Percentiles rank a stretch among this genome's conserved stretches.
Conservation (phyloP, 2,797 vertebrate species). For the Enteromius thamalakanensis region DNA sequence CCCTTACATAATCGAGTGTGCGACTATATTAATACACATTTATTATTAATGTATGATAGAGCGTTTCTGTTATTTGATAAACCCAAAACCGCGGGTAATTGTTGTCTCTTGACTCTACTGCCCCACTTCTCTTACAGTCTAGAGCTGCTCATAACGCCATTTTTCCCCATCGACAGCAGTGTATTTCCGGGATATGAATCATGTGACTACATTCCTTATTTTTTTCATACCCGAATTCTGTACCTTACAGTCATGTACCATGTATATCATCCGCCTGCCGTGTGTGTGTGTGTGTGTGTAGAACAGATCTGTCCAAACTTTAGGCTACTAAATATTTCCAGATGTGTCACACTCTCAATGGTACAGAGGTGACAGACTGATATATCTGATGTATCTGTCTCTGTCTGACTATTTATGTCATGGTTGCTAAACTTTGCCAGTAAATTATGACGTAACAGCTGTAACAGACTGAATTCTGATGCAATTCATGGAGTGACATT, state of each 20-base stretch:
- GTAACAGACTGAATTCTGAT: not conserved
- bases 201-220: slow-evolving; percentile 63
- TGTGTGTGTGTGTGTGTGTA: not conserved
- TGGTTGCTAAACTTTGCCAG: not conserved
- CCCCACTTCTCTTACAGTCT: slow-evolving; percentile 24
- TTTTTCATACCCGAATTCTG: slow-evolving; percentile 1
- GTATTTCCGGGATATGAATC: slow-evolving; percentile 70
- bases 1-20: slow-evolving; percentile 1
- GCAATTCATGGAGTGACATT: not conserved
- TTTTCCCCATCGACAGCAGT: slow-evolving; percentile 38
- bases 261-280: not conserved
- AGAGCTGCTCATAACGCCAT: slow-evolving; percentile 53
- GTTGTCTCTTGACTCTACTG: not conserved
- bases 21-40: slow-evolving; percentile 25
- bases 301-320: not conserved
- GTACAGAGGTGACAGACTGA: not conserved
- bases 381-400: not conserved
- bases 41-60: not conserved
- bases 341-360: not conserved
- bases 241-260: not conserved
- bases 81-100: not conserved
- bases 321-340: not conserved
- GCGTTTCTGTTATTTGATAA: not conserved
- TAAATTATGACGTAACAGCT: not conserved
- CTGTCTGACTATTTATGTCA: not conserved